These are phyloP conservation scores for Aldabrachelys gigantea DNA, from an alignment of 2,113 vertebrate species.

Conservation along the genomic window DNA sequence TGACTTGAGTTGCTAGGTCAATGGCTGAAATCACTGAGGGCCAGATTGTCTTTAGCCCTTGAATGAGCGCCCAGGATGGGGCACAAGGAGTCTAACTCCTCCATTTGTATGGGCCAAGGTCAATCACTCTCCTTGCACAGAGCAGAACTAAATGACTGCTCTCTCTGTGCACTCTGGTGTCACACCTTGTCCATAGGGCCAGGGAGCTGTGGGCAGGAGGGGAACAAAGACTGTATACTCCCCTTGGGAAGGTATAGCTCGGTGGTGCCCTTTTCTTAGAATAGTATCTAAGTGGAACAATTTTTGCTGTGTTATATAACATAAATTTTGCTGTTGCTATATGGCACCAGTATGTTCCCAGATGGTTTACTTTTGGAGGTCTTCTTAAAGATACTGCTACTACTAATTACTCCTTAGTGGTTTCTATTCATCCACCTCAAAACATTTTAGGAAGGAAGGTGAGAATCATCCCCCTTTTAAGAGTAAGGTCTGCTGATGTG, in stretches of 20 bases:
- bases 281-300: neutral
- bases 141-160: neutral
- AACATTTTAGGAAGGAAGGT: neutral
- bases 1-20: rapidly evolving
- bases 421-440: neutral
- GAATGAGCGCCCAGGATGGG: neutral
- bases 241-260: neutral
- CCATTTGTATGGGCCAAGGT: neutral
- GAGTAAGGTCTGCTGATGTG: neutral
- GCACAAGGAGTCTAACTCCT: rapidly evolving
- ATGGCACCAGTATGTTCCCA: neutral
- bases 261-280: neutral
- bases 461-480: neutral
- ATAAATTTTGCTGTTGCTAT: neutral
- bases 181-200: neutral
- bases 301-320: neutral
- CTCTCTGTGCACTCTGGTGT: neutral
- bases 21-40: neutral
- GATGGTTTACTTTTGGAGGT: neutral
- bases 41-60: neutral
- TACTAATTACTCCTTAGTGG: neutral
- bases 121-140: rapidly evolving
- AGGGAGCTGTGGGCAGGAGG: neutral
- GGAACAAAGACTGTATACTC: neutral
- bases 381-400: neutral